Percentiles rank a stretch among this genome's conserved stretches.
Conservation (phyloP, 2,113 vertebrate species). For the Nipponia nippon region DNA sequence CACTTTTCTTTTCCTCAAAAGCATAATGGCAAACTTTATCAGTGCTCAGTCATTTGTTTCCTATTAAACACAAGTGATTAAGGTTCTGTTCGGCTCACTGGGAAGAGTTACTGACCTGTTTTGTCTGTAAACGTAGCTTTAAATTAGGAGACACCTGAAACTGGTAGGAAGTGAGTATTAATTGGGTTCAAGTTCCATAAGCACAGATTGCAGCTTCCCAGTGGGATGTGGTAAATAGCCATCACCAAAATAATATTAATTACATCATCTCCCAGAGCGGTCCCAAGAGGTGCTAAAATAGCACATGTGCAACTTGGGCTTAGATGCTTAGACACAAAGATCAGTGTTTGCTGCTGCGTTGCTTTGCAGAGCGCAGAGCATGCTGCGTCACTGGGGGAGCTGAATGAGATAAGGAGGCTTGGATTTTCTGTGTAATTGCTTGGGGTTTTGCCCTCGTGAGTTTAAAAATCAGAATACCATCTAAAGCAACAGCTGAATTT, state of each 20-base stretch:
- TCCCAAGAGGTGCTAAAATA: conserved; percentile 35
- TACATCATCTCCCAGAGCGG: background rate
- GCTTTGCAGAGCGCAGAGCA: background rate
- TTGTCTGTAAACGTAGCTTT: conserved; percentile 17
- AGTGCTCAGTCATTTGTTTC: conserved; percentile 54
- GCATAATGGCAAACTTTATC: conserved; percentile 56
- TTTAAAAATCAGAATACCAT: background rate
- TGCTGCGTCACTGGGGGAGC: background rate
- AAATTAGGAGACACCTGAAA: conserved; percentile 48
- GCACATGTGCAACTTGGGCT: conserved; percentile 18
- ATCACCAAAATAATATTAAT: conserved; percentile 44
- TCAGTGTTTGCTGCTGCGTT: background rate
- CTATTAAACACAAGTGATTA: conserved; percentile 31
- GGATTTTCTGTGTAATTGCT: background rate
- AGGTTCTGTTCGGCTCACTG: conserved; percentile 4
- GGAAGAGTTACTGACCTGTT: conserved; percentile 38
- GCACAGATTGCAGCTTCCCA: conserved; percentile 4
- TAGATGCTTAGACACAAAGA: background rate
- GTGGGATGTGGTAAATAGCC: conserved; percentile 13
- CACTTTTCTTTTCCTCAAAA: conserved; percentile 66
- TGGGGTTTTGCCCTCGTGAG: background rate
- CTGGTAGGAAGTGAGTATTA: conserved; percentile 25
- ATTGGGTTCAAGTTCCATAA: conserved; percentile 25
- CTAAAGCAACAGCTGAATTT: background rate
- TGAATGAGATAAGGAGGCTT: background rate